These are phyloP conservation scores for Ctenicera cuprea DNA, from an alignment of 2,888 invertebrate species.

Conservation along the genomic window DNA sequence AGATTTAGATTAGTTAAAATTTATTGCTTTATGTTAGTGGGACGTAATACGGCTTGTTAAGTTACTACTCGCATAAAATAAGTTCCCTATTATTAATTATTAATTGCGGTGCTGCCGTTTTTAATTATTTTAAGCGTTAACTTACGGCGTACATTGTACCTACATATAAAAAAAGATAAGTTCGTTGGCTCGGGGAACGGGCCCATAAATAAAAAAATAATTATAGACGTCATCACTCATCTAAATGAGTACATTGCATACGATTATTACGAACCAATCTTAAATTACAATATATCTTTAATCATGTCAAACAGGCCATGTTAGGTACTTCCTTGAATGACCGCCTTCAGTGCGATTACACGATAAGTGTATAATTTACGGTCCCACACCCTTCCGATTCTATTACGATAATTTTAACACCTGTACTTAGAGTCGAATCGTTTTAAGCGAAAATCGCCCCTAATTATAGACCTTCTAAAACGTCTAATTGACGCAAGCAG, in stretches of 20 bases:
- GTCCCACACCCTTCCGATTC: conserved; percentile 70
- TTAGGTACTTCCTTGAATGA: conserved; percentile 59
- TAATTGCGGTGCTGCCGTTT: conserved; percentile 5
- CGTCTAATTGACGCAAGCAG: conserved; percentile 59
- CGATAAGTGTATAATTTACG: conserved; percentile 68
- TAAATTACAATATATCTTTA: conserved; percentile 61
- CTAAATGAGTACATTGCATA: conserved; percentile 57
- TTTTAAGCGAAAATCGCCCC: conserved; percentile 62
- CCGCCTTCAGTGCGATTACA: conserved; percentile 63
- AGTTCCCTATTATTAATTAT: conserved; percentile 24
- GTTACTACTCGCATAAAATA: not conserved
- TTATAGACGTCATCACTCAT: conserved; percentile 59
- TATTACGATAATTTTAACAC: conserved; percentile 71
- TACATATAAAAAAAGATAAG: not conserved
- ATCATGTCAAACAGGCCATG: conserved; percentile 59
- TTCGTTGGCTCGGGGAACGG: conserved; percentile 15
- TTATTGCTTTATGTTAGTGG: conserved; percentile 8
- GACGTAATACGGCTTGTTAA: not conserved
- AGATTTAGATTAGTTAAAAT: conserved; percentile 24
- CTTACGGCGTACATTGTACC: not conserved
- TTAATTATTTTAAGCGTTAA: conserved; percentile 18
- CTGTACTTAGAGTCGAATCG: conserved; percentile 66
- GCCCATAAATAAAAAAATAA: conserved; percentile 51
- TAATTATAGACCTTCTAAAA: conserved; percentile 63
- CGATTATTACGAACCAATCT: conserved; percentile 58